Conservation (phyloP, 2,797 vertebrate genomes). For the Sebastes matsubarae region DNA sequence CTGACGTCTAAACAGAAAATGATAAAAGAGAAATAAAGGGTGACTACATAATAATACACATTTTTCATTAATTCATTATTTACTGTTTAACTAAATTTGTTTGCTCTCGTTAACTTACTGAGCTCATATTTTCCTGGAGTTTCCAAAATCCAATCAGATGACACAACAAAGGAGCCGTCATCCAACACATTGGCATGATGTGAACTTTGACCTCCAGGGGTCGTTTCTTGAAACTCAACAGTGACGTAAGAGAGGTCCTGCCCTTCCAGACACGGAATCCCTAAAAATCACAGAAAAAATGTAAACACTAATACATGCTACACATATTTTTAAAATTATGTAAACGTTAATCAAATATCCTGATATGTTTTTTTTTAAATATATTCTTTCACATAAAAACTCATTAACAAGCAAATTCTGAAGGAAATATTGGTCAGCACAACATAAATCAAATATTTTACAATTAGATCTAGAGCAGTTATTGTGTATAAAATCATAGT, state of each 20-base stretch:
- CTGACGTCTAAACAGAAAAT: slow-evolving; percentile 51
- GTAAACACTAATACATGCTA: background rate
- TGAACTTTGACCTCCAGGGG: slow-evolving; percentile 60
- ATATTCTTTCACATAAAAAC: background rate
- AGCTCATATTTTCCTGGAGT: slow-evolving; percentile 58
- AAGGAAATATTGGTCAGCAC: background rate
- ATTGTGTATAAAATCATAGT: background rate
- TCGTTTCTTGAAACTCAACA: slow-evolving; percentile 50
- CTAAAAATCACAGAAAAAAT: slow-evolving; percentile 35
- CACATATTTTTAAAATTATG: background rate
- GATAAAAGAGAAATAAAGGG: background rate
- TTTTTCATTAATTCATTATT: background rate
- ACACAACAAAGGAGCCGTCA: slow-evolving; percentile 63
- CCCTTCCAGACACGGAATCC: slow-evolving; percentile 24
- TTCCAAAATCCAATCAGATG: slow-evolving; percentile 49
- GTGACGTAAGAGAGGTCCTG: slow-evolving; percentile 52
- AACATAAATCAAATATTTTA: background rate
- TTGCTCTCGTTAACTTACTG: slow-evolving; percentile 51
- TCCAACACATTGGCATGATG: slow-evolving; percentile 43
- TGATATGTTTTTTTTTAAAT: background rate
- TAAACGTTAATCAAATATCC: background rate
- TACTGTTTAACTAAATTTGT: background rate
- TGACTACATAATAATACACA: background rate
- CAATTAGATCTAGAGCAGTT: background rate
- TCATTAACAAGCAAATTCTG: background rate